Conservation (phyloP, 1,140 invertebrate genomes). For the Bombyx mori region DNA sequence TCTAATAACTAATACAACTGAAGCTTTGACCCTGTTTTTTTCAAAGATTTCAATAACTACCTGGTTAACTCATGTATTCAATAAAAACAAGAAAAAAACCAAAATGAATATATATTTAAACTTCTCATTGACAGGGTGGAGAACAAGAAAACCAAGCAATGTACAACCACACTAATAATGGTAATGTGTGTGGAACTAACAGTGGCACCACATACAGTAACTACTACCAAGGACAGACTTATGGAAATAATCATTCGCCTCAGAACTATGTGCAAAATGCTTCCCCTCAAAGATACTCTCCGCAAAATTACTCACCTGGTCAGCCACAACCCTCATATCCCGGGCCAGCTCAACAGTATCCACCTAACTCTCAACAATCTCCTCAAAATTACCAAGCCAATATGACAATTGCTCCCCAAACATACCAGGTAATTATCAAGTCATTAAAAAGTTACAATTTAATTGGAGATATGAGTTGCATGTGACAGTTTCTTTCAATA, state of each 20-base stretch:
- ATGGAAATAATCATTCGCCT: slow-evolving; percentile 64
- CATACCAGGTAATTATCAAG: slow-evolving; percentile 46
- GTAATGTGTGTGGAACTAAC: slow-evolving; percentile 20
- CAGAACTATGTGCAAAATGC: slow-evolving; percentile 52
- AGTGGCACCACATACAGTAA: slow-evolving; percentile 67
- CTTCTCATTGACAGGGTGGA: slow-evolving; percentile 36
- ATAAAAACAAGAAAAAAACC: too few species aligned
- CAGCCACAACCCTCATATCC: slow-evolving; percentile 51
- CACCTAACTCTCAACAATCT: slow-evolving; percentile 55
- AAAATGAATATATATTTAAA: background rate
- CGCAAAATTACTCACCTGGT: slow-evolving; percentile 52
- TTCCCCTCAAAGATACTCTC: slow-evolving; percentile 64
- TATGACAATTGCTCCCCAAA: slow-evolving; percentile 45
- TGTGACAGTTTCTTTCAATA: too few species aligned
- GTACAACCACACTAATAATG: slow-evolving; percentile 56
- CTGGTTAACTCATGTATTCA: too few species aligned
- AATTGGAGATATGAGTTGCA: too few species aligned
- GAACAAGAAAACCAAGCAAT: slow-evolving; percentile 61
- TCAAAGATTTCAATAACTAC: too few species aligned
- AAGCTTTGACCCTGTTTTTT: too few species aligned
- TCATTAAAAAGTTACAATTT: background rate
- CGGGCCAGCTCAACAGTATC: slow-evolving; percentile 41
- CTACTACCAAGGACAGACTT: slow-evolving; percentile 74
- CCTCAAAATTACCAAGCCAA: slow-evolving; percentile 56
- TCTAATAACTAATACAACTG: too few species aligned